Evolutionary conservation across 2,113 vertebrate genomes (phyloP).

Genomic region (Daboia siamensis): DNA sequence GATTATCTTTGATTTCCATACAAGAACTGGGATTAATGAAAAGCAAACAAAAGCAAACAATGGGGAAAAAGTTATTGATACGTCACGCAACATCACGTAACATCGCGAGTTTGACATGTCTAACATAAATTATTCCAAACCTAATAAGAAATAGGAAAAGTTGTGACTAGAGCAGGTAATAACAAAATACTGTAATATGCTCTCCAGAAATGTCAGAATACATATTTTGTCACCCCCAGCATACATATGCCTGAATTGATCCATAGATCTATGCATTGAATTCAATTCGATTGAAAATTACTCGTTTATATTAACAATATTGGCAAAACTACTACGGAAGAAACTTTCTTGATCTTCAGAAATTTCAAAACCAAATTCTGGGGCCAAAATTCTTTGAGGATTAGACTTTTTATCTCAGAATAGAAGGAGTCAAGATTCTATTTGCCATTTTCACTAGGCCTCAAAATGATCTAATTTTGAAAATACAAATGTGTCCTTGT

Average conservation of each 20-base stretch:
- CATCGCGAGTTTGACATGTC: too few species aligned
- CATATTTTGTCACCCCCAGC: neutral
- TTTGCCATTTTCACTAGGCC: neutral
- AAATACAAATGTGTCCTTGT: neutral
- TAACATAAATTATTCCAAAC: neutral
- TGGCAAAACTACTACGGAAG: neutral
- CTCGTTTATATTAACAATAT: neutral
- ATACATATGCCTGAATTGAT: neutral
- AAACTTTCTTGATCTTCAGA: neutral
- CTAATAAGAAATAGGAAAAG: neutral
- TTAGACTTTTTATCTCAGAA: neutral
- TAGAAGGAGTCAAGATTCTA: neutral
- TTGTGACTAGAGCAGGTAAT: neutral
- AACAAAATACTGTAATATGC: neutral
- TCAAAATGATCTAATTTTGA: neutral
- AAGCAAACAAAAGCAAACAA: conserved; percentile 11
- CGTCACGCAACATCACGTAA: too few species aligned
- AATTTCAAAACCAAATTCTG: neutral
- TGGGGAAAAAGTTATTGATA: too few species aligned
- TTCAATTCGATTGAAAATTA: neutral
- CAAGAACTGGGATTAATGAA: conserved; percentile 15
- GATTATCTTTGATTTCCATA: conserved; percentile 19
- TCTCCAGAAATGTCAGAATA: neutral
- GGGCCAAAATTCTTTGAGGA: neutral
- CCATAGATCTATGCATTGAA: neutral